Conservation (phyloP, 2,113 vertebrate genomes). For the Mormyrus lacerda region DNA sequence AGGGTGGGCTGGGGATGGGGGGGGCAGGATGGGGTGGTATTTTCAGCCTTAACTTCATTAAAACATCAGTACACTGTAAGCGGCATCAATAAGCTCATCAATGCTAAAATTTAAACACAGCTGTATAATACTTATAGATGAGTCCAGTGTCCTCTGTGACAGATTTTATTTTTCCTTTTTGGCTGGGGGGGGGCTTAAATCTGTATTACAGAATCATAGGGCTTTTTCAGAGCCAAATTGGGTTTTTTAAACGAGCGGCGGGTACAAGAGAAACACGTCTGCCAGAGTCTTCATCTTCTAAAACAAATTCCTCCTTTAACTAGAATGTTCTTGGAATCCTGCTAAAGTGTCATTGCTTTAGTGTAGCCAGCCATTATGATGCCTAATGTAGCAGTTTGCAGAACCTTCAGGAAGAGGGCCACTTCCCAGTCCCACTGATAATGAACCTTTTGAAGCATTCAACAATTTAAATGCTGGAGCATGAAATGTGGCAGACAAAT, state of each 20-base stretch:
- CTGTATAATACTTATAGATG: neutral
- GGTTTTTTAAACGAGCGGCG: conserved; percentile 48
- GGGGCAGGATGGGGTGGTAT: neutral
- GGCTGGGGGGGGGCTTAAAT: neutral
- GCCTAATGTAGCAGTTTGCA: conserved; percentile 29
- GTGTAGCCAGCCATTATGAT: conserved; percentile 34
- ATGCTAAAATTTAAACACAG: neutral
- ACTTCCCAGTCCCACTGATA: neutral
- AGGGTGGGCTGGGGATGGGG: neutral
- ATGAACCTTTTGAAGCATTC: conserved; percentile 13
- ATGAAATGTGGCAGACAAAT: conserved; percentile 3
- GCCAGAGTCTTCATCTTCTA: conserved; percentile 39
- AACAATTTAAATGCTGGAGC: neutral
- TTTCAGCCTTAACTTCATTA: conserved; percentile 15
- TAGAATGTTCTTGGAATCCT: conserved; percentile 2
- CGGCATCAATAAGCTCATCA: neutral
- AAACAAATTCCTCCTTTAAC: conserved; percentile 27
- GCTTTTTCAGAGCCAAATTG: neutral
- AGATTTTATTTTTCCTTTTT: neutral
- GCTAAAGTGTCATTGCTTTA: conserved; percentile 17
- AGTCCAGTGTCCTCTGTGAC: neutral
- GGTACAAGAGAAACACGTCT: conserved; percentile 37
- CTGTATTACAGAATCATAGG: neutral
- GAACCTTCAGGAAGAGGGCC: conserved; percentile 10
- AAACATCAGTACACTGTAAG: conserved; percentile 16